Evolutionary conservation across 64 coral and sea anemone species (phyloP).

Genomic region (Dendrophyllia cribrosa): DNA sequence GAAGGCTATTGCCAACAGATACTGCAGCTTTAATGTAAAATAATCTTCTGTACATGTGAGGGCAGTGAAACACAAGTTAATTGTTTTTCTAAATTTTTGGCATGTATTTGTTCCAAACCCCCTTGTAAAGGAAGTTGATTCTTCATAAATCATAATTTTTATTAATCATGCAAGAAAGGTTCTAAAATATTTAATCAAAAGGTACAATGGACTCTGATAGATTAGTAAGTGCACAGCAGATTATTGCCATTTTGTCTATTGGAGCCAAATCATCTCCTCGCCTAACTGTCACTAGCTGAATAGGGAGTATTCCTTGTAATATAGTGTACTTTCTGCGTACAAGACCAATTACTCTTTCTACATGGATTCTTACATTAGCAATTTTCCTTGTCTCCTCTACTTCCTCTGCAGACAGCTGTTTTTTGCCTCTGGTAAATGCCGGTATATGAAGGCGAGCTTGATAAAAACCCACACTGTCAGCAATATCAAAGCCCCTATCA

Average conservation of each 20-base stretch:
- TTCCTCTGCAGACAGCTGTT: conserved; percentile 25
- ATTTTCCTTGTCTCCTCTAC: conserved; percentile 51
- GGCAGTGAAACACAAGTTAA: too few species aligned
- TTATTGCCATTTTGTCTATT: conserved; percentile 49
- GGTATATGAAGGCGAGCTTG: conserved; percentile 32
- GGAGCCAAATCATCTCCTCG: conserved; percentile 14
- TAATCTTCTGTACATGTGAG: too few species aligned
- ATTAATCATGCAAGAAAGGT: too few species aligned
- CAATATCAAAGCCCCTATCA: conserved; percentile 33
- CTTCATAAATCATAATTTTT: not conserved
- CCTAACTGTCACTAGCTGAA: conserved; percentile 13
- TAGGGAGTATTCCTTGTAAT: conserved; percentile 45
- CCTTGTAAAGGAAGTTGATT: not conserved
- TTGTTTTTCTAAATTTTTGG: too few species aligned
- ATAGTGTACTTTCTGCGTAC: conserved; percentile 47
- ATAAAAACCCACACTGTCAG: conserved; percentile 6
- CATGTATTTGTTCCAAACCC: not conserved
- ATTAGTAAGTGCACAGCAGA: conserved; percentile 56
- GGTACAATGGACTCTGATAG: conserved; percentile 51
- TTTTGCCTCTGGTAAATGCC: conserved; percentile 49
- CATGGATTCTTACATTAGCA: conserved; percentile 56
- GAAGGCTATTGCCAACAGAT: too few species aligned
- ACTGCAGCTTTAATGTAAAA: too few species aligned
- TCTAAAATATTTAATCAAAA: conserved; percentile 6
- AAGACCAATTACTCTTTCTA: conserved; percentile 64